phyloP scores from a whole-genome alignment of 1,140 invertebrate species.

The Plodia interpunctella region DNA sequence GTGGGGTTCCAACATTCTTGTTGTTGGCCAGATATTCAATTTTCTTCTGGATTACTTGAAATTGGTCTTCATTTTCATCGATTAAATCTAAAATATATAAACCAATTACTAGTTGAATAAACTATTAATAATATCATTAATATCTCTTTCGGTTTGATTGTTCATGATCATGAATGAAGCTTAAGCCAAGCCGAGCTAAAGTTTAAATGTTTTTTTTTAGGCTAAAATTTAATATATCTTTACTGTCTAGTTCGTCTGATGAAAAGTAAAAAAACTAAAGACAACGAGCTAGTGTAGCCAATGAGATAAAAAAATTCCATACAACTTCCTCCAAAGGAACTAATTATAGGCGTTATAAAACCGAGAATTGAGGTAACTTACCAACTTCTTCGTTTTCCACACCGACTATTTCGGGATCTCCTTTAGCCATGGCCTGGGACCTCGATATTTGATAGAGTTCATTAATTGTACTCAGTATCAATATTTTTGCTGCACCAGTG shows the following conservation, averaged over 20 bases:
- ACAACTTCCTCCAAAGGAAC: too few relatives aligned
- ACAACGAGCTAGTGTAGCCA: too few relatives aligned
- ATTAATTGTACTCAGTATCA: constrained; percentile 40
- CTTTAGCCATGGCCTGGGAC: constrained; percentile 22
- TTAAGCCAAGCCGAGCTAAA: too few relatives aligned
- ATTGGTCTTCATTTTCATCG: constrained; percentile 42
- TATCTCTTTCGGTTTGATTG: not conserved
- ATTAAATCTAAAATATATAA: constrained; percentile 22
- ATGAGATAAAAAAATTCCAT: too few relatives aligned
- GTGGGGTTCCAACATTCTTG: constrained; percentile 49
- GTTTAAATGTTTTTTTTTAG: too few relatives aligned
- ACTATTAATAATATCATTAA: too few relatives aligned
- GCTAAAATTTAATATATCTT: too few relatives aligned
- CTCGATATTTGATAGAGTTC: constrained; percentile 44
- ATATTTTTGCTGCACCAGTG: constrained; percentile 35
- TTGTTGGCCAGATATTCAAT: constrained; percentile 43
- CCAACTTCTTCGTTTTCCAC: constrained; percentile 16
- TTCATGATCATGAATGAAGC: not conserved
- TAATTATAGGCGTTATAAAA: too few relatives aligned
- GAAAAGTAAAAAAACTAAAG: too few relatives aligned
- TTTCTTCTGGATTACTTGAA: constrained; percentile 53
- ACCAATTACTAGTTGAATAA: not conserved
- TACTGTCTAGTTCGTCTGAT: too few relatives aligned
- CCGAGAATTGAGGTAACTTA: too few relatives aligned
- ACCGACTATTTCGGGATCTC: constrained; percentile 20